These are phyloP conservation scores for Danio rerio DNA, from an alignment of 2,113 vertebrate genomes.

Conservation along the genomic window DNA sequence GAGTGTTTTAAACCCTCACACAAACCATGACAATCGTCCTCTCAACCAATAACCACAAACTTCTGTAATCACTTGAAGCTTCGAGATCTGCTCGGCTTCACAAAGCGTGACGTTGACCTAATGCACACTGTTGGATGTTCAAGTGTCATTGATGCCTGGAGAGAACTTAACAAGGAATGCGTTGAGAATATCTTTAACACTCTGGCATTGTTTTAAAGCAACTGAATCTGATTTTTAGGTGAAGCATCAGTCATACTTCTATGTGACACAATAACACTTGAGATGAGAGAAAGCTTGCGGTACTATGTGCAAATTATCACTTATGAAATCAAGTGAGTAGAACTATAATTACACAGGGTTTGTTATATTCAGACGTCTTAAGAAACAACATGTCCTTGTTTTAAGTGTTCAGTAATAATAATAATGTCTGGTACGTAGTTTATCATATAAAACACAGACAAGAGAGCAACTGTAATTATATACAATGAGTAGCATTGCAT, in stretches of 20 bases:
- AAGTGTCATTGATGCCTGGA: not conserved
- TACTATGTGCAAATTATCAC: not conserved
- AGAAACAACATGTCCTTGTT: not conserved
- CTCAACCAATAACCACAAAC: conserved; percentile 10
- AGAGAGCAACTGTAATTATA: not conserved
- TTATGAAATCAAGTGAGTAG: not conserved
- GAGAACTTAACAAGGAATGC: not conserved
- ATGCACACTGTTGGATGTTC: conserved; percentile 2
- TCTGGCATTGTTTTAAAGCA: not conserved
- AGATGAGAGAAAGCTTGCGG: not conserved
- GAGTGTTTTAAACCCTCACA: conserved; percentile 4
- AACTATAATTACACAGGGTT: not conserved
- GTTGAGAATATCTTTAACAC: not conserved
- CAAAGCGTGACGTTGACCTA: not conserved
- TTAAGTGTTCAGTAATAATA: not conserved
- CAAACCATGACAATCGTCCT: not conserved
- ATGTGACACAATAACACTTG: conserved; percentile 9
- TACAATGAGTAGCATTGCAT: not conserved
- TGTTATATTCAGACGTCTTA: not conserved
- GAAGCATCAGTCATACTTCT: not conserved
- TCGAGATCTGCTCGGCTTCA: not conserved
- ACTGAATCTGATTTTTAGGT: not conserved
- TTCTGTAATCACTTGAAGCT: conserved; percentile 14
- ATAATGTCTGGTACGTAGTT: not conserved
- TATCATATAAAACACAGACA: not conserved